Evolutionary conservation across 2,797 vertebrate species (phyloP).

Genomic region (Leptatherina wallacei): DNA sequence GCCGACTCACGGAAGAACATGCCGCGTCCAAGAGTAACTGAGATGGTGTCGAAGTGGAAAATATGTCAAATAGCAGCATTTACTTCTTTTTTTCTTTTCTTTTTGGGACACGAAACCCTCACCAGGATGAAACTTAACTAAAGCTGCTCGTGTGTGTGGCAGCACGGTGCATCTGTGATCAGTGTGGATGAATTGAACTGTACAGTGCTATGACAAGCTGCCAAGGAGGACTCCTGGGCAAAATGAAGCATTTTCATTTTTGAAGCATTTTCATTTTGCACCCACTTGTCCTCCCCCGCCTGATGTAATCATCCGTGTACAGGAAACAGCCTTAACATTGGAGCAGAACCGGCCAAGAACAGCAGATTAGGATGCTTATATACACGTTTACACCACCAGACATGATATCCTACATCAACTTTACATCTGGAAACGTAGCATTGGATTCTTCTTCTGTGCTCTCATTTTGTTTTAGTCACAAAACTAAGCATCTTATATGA

Average conservation of each 20-base stretch:
- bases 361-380: slow-evolving; percentile 60
- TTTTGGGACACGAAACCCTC: slow-evolving; percentile 3
- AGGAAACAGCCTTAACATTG: slow-evolving; percentile 33
- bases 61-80: slow-evolving; percentile 58
- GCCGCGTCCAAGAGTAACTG: slow-evolving; percentile 27
- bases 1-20: slow-evolving; percentile 58
- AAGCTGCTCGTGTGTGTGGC: slow-evolving; percentile 35
- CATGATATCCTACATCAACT: slow-evolving; percentile 51
- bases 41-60: slow-evolving; percentile 28
- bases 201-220: slow-evolving; percentile 57
- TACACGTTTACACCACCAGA: slow-evolving; percentile 71
- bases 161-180: slow-evolving; percentile 54
- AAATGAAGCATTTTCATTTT: too few relatives aligned
- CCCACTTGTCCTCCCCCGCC: background rate
- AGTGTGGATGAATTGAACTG: slow-evolving; percentile 52
- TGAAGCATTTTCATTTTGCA: slow-evolving; percentile 1
- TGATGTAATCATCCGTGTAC: slow-evolving; percentile 20
- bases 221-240: slow-evolving; percentile 31
- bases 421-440: slow-evolving; percentile 57
- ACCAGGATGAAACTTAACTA: slow-evolving; percentile 17
- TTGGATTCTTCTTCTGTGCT: slow-evolving; percentile 4
- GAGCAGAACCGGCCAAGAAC: slow-evolving; percentile 52
- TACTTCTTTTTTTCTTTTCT: background rate
- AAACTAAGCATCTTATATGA: background rate
- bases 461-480: slow-evolving; percentile 25